Conservation (phyloP, 2,797 vertebrate genomes). For the Sebastolobus altivelis region DNA sequence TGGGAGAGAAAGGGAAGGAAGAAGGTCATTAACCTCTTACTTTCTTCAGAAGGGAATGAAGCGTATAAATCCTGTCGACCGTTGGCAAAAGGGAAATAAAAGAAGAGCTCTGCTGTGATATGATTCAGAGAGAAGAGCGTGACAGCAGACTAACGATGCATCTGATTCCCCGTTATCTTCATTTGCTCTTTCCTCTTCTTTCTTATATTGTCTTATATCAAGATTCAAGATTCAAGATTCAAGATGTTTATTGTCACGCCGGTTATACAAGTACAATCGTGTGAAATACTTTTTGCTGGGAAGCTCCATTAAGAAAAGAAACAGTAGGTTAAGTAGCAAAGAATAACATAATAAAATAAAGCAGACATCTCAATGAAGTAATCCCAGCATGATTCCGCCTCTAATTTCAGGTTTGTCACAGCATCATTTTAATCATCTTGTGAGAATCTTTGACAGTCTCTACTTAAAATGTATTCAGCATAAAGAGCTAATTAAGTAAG, state of each 20-base stretch:
- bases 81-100: neutral
- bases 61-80: neutral
- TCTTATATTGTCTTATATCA: neutral
- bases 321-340: too few species aligned
- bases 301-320: too few species aligned
- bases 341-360: too few species aligned
- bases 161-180: neutral
- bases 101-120: neutral
- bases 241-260: too few species aligned
- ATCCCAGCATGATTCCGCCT: neutral
- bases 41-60: slow-evolving; percentile 10
- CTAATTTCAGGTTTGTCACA: neutral
- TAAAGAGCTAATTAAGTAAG: neutral
- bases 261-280: too few species aligned
- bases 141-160: neutral
- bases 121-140: slow-evolving; percentile 5
- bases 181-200: neutral
- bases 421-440: neutral
- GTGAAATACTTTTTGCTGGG: too few species aligned
- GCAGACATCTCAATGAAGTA: neutral
- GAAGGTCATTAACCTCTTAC: slow-evolving; percentile 21
- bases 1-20: neutral
- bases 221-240: too few species aligned
- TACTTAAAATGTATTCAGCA: neutral
- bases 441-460: neutral